A percentile compares a stretch with the other conserved stretches of the same genome.
Conservation (phyloP, 1,140 invertebrate species). For the Geopemphigus sp. region DNA sequence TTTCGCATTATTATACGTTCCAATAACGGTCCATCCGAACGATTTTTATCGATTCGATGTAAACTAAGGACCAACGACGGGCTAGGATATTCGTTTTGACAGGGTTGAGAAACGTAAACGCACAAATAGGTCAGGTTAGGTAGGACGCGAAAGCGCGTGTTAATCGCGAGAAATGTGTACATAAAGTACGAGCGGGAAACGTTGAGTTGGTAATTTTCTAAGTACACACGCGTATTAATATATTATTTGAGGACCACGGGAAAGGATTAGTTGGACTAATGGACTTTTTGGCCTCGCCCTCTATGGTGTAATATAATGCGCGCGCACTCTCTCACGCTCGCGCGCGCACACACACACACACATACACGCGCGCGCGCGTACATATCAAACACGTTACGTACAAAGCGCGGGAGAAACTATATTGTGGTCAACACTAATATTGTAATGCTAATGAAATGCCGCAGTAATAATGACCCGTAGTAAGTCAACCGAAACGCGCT, state of each 20-base stretch:
- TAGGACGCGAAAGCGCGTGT: too few relatives aligned
- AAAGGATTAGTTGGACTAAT: slow-evolving; percentile 38
- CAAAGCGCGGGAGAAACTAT: slow-evolving; percentile 17
- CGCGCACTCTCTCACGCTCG: too few relatives aligned
- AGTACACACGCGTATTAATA: slow-evolving; percentile 14
- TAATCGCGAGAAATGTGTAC: too few relatives aligned
- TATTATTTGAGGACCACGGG: slow-evolving; percentile 25
- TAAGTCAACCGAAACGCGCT: slow-evolving; percentile 7
- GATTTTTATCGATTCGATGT: too few relatives aligned
- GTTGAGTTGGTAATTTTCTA: slow-evolving; percentile 30
- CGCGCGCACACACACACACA: background rate
- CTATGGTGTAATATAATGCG: too few relatives aligned
- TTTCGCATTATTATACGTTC: too few relatives aligned
- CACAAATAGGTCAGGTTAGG: too few relatives aligned
- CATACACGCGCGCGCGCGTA: too few relatives aligned
- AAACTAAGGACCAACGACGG: too few relatives aligned
- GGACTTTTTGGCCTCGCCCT: slow-evolving; percentile 12
- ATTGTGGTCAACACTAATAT: slow-evolving; percentile 26
- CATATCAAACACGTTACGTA: background rate
- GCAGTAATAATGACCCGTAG: slow-evolving; percentile 1
- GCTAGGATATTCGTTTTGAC: background rate
- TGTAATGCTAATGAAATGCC: slow-evolving; percentile 35
- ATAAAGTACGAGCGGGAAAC: background rate
- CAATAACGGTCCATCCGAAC: too few relatives aligned
- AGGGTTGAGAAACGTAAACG: too few relatives aligned